A percentile compares a stretch with the other conserved stretches of the same genome.
Evolutionary conservation across 2,113 vertebrate species (phyloP).

Genomic region (Lonchura striata): DNA sequence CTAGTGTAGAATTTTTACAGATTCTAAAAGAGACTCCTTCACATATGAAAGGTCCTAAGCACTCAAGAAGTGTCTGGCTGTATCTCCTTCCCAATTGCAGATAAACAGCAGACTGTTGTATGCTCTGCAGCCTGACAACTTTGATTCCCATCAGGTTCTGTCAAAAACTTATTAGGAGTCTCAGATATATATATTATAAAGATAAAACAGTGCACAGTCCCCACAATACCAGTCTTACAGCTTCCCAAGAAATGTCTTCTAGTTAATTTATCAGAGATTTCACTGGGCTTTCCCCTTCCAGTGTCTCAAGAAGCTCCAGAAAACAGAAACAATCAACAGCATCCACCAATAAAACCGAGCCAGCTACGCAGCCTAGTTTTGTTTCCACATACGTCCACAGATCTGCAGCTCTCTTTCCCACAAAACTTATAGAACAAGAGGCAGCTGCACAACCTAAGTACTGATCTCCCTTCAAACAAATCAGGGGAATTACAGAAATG

Average conservation of each 20-base stretch:
- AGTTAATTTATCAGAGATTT: not conserved
- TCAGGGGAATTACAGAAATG: not conserved
- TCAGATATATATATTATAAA: not conserved
- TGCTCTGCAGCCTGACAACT: not conserved
- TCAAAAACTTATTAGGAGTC: not conserved
- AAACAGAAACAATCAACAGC: not conserved
- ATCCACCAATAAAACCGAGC: not conserved
- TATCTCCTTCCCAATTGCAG: not conserved
- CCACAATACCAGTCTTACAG: not conserved
- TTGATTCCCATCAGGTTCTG: not conserved
- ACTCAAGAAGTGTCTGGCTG: not conserved
- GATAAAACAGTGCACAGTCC: not conserved
- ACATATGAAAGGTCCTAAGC: not conserved
- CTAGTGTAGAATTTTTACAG: not conserved
- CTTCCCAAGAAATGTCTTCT: not conserved
- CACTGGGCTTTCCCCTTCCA: not conserved
- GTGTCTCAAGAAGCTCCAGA: not conserved
- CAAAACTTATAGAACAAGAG: not conserved
- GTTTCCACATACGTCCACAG: not conserved
- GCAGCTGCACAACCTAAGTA: not conserved
- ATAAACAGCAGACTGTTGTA: not conserved
- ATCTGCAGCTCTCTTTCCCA: not conserved
- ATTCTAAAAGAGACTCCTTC: not conserved
- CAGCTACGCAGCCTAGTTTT: rapidly evolving
- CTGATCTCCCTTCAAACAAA: not conserved